Evolutionary conservation across 2,113 vertebrate species (phyloP).

Genomic region (Anarhynchus alexandrinus): DNA sequence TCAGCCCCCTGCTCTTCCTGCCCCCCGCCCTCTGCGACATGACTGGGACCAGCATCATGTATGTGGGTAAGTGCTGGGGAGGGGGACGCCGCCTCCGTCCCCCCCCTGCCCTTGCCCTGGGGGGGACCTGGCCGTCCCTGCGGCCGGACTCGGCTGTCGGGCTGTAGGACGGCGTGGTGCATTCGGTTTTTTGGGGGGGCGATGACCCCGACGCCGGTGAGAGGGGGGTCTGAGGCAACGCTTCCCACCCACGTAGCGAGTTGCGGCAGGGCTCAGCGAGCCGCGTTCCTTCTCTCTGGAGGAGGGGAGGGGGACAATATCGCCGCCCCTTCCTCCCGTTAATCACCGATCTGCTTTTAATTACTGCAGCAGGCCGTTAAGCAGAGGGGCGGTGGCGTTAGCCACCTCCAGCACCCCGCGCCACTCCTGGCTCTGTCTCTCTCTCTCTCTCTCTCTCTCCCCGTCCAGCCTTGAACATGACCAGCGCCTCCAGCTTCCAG

Average conservation of each 20-base stretch:
- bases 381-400: not conserved
- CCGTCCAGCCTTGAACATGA: conserved; percentile 88
- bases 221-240: not conserved
- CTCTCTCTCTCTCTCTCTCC: not conserved
- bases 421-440: not conserved
- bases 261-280: not conserved
- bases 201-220: no score
- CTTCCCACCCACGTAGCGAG: not conserved
- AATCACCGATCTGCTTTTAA: not conserved
- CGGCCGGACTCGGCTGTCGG: accelerated
- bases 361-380: not conserved
- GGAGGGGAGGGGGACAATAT: no score
- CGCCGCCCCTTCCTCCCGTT: not conserved
- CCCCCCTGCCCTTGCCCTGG: no score
- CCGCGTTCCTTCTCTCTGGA: not conserved
- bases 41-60: conserved; percentile 91
- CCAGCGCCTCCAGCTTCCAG: conserved; percentile 96
- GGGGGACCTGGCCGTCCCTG: no score
- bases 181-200: not conserved
- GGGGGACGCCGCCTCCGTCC: accelerated
- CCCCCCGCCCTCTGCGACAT: conserved; percentile 93
- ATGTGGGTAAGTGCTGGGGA: conserved; percentile 83
- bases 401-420: not conserved
- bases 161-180: not conserved
- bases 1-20: conserved; percentile 87